Percentiles rank a stretch among this genome's conserved stretches.
phyloP scores from a whole-genome alignment of 2,888 invertebrate genomes.

The Chymomyza fuscimana region DNA sequence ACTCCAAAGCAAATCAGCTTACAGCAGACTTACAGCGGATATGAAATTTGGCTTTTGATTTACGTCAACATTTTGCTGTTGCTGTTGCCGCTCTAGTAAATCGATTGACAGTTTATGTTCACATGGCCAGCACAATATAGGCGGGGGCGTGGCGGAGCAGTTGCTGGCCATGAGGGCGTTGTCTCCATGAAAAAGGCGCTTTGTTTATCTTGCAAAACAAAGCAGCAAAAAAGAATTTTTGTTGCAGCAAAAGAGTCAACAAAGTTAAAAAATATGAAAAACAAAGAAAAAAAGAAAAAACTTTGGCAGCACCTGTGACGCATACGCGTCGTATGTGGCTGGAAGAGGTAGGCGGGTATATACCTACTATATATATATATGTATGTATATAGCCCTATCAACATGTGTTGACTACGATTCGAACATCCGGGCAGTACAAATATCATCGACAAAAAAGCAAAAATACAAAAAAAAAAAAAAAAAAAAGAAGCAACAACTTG shows the following conservation, averaged over 20 bases:
- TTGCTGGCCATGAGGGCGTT: slow-evolving; percentile 23
- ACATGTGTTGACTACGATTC: slow-evolving; percentile 35
- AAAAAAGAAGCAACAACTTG: slow-evolving; percentile 15
- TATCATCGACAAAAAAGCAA: slow-evolving; percentile 16
- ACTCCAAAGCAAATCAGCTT: slow-evolving; percentile 54
- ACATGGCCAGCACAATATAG: neutral
- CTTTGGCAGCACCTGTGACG: slow-evolving; percentile 69
- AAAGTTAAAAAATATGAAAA: slow-evolving; percentile 9
- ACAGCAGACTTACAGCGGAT: slow-evolving; percentile 75
- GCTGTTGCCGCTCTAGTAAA: slow-evolving; percentile 37
- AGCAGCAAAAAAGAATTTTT: slow-evolving; percentile 5
- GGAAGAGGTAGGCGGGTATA: no score
- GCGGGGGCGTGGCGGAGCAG: slow-evolving; percentile 20
- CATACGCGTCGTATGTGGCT: slow-evolving; percentile 29
- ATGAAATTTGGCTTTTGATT: slow-evolving; percentile 73
- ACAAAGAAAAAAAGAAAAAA: neutral
- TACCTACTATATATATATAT: no score
- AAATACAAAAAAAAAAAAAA: neutral
- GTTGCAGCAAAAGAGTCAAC: slow-evolving; percentile 10
- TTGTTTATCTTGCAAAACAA: slow-evolving; percentile 71
- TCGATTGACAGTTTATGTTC: slow-evolving; percentile 63
- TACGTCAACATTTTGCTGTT: slow-evolving; percentile 55
- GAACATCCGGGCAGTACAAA: slow-evolving; percentile 62
- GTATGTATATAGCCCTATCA: slow-evolving; percentile 1
- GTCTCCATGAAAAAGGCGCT: slow-evolving; percentile 57